A percentile compares a stretch with the other conserved stretches of the same genome.
Evolutionary conservation across 2,113 vertebrate species (phyloP).

Genomic region (Egretta garzetta): DNA sequence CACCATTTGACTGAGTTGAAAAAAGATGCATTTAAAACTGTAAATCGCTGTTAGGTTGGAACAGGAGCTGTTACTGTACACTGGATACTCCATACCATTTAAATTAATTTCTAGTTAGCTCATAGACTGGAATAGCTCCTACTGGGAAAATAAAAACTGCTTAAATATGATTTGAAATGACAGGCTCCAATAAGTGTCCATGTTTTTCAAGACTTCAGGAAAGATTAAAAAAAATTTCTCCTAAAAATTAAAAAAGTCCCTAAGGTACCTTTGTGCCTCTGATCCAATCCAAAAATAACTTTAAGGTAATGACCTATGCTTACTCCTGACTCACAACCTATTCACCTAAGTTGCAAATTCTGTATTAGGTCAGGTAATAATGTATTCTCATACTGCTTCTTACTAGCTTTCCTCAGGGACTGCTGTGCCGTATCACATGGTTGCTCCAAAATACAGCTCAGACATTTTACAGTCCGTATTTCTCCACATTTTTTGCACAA

Average conservation of each 20-base stretch:
- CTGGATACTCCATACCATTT: conserved; percentile 17
- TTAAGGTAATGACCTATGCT: neutral
- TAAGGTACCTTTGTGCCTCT: neutral
- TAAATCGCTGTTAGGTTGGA: conserved; percentile 37
- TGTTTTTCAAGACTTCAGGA: conserved; percentile 36
- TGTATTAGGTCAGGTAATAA: neutral
- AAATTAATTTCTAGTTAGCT: conserved; percentile 60
- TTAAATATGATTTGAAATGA: conserved; percentile 42
- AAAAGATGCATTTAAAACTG: conserved; percentile 29
- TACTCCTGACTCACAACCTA: neutral
- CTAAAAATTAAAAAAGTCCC: neutral
- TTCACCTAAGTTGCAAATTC: neutral
- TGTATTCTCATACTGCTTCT: neutral
- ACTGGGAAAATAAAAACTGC: conserved; percentile 19
- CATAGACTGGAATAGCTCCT: conserved; percentile 38
- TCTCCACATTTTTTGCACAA: neutral
- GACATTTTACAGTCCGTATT: neutral
- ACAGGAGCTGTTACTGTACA: conserved; percentile 10
- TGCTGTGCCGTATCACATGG: neutral
- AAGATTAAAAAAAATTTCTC: neutral
- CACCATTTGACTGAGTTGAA: neutral
- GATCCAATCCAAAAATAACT: neutral
- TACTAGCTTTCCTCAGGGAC: neutral
- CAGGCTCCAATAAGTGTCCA: neutral
- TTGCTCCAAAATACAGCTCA: neutral